phyloP scores from a whole-genome alignment of 2,113 vertebrate genomes.

The Phylloscopus whistleri region DNA sequence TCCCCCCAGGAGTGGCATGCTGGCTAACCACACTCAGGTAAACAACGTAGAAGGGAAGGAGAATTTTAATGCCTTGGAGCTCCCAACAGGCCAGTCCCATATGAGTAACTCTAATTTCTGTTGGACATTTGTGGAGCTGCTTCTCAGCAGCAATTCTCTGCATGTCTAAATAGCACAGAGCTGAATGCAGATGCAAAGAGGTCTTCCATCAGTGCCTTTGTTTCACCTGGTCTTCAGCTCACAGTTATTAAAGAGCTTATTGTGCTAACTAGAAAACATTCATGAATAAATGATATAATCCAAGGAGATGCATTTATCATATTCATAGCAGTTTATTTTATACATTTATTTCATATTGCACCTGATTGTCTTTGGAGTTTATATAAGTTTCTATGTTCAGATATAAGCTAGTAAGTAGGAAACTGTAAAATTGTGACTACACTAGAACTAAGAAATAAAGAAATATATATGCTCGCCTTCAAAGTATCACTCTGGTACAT shows the following conservation, averaged over 20 bases:
- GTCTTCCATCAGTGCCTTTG: background rate
- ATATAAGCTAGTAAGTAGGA: background rate
- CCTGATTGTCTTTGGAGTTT: background rate
- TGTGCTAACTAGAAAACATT: background rate
- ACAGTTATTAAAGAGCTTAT: background rate
- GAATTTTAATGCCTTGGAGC: background rate
- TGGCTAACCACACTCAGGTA: background rate
- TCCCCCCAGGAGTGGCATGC: background rate
- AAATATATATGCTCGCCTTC: background rate
- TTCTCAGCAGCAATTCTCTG: slow-evolving; percentile 2
- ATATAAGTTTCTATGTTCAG: background rate
- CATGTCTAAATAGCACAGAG: background rate
- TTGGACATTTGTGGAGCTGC: background rate
- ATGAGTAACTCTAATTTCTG: background rate
- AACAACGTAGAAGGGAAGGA: background rate
- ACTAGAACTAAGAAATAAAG: background rate
- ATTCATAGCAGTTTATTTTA: background rate
- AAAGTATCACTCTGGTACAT: background rate
- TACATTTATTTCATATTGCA: background rate
- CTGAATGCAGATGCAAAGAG: background rate
- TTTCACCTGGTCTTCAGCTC: slow-evolving; percentile 7
- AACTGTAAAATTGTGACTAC: background rate
- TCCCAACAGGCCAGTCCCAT: background rate
- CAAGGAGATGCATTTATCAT: background rate
- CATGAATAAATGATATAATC: background rate